Conservation (phyloP, 2,797 vertebrate species). For the Anas georgica region DNA sequence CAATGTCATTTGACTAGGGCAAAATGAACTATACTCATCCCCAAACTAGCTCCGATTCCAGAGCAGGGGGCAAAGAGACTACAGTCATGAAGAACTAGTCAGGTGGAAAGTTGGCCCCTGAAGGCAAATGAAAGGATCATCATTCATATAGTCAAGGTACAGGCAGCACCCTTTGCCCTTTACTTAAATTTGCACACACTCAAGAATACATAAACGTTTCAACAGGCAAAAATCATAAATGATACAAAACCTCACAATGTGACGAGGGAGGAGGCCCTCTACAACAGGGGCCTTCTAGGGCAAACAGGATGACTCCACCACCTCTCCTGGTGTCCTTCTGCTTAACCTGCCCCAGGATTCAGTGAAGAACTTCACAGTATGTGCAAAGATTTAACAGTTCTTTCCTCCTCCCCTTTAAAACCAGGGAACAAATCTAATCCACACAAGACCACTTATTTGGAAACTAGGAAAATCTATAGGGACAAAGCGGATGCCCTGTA, state of each 20-base stretch:
- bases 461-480: neutral
- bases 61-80: neutral
- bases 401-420: neutral
- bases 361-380: neutral
- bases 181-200: neutral
- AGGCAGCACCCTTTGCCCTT: neutral
- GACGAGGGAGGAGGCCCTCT: neutral
- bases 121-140: neutral
- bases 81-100: neutral
- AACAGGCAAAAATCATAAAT: neutral
- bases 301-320: accelerated
- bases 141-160: neutral
- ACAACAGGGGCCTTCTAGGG: neutral
- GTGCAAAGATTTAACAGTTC: neutral
- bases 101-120: neutral
- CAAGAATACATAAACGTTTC: neutral
- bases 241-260: neutral
- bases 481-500: neutral
- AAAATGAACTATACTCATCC: neutral
- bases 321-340: neutral
- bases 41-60: neutral
- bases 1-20: slow-evolving; percentile 25
- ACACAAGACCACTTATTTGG: neutral
- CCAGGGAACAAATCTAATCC: neutral
- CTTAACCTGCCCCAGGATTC: neutral